Evolutionary conservation across 2,797 vertebrate species (phyloP).

Genomic region (Epinephelus malabaricus): DNA sequence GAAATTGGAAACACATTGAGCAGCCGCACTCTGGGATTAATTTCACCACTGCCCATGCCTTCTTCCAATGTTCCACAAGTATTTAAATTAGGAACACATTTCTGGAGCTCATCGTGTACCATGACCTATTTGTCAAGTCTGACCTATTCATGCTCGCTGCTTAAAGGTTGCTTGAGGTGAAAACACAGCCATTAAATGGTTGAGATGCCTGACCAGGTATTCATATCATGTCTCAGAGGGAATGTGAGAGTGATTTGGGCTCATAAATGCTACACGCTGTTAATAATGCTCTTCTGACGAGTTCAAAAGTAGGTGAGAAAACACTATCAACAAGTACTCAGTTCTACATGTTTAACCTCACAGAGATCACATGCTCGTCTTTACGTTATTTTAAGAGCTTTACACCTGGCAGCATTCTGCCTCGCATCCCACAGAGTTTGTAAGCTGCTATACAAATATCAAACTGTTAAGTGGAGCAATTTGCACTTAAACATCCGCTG

Average conservation of each 20-base stretch:
- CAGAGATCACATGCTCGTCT: constrained; percentile 6
- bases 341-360: constrained; percentile 1
- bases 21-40: constrained; percentile 49
- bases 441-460: constrained; percentile 45
- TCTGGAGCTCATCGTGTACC: constrained; percentile 33
- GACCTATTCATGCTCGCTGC: constrained; percentile 25
- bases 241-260: neutral
- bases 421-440: constrained; percentile 36
- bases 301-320: constrained; percentile 10
- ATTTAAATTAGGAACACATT: constrained; percentile 68
- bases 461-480: constrained; percentile 57
- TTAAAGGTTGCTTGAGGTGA: constrained; percentile 30
- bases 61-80: constrained; percentile 61
- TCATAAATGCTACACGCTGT: neutral
- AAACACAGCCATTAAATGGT: neutral
- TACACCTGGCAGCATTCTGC: constrained; percentile 32
- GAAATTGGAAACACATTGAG: constrained; percentile 69
- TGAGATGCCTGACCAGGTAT: neutral
- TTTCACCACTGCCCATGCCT: constrained; percentile 38
- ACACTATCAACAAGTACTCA: neutral
- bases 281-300: neutral
- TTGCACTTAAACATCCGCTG: constrained; percentile 5
- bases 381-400: constrained; percentile 35
- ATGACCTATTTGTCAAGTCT: constrained; percentile 49
- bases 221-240: neutral